Evolutionary conservation across 2,888 invertebrate species (phyloP).

Genomic region (Cephus sareptanus): DNA sequence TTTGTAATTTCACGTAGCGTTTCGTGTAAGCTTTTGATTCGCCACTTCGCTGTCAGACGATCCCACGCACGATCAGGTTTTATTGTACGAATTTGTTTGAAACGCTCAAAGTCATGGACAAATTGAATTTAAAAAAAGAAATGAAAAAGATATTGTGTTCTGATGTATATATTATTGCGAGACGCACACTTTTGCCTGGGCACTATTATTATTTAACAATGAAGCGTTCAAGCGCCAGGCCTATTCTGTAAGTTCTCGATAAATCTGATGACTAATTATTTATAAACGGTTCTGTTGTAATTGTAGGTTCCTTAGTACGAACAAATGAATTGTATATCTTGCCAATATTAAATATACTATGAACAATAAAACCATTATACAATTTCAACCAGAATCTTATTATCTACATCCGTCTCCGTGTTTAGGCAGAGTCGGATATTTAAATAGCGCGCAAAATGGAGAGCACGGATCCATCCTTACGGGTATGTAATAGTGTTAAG

Average conservation of each 20-base stretch:
- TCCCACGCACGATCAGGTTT: conserved; percentile 1
- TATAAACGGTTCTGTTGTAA: conserved; percentile 34
- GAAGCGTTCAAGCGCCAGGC: conserved; percentile 49
- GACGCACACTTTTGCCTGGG: conserved; percentile 33
- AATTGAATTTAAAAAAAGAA: neutral
- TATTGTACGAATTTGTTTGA: conserved; percentile 8
- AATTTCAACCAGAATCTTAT: conserved; percentile 31
- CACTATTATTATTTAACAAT: conserved; percentile 19
- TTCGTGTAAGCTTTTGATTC: too few relatives aligned
- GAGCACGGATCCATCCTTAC: conserved; percentile 32
- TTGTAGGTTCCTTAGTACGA: conserved; percentile 38
- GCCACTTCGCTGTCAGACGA: too few relatives aligned
- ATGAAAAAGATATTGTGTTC: neutral
- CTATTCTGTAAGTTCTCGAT: conserved; percentile 59
- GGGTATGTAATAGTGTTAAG: conserved; percentile 54
- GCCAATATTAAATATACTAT: conserved; percentile 55
- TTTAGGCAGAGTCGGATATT: neutral
- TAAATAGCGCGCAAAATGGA: conserved; percentile 13
- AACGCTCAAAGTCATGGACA: conserved; percentile 14
- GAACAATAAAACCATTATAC: conserved; percentile 53
- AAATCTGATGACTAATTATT: conserved; percentile 20
- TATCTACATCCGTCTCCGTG: neutral
- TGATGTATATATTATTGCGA: too few relatives aligned
- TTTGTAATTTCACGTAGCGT: too few relatives aligned
- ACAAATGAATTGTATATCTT: conserved; percentile 59